phyloP scores from a whole-genome alignment of 2,797 vertebrate genomes.

The Siniperca undulata region DNA sequence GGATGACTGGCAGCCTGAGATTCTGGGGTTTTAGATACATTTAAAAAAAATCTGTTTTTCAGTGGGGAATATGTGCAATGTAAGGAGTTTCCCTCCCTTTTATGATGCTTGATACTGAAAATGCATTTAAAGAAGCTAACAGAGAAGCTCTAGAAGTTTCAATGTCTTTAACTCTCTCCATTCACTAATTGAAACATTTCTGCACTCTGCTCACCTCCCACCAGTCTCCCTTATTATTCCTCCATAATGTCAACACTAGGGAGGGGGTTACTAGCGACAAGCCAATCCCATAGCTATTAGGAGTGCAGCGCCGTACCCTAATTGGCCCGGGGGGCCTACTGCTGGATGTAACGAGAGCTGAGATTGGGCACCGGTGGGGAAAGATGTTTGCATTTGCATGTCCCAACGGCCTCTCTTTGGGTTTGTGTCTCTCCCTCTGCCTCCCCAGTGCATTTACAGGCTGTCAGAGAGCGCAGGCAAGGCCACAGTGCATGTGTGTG shows the following conservation, averaged over 20 bases:
- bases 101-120: neutral
- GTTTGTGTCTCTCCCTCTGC: slow-evolving; percentile 7
- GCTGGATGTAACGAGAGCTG: slow-evolving; percentile 69
- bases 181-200: slow-evolving; percentile 62
- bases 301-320: slow-evolving; percentile 42
- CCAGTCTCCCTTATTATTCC: slow-evolving; percentile 46
- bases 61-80: neutral
- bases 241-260: slow-evolving; percentile 45
- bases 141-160: neutral
- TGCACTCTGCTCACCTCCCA: slow-evolving; percentile 38
- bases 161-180: slow-evolving; percentile 3
- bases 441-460: slow-evolving; percentile 23
- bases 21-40: neutral
- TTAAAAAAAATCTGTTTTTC: too few species aligned
- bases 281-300: slow-evolving; percentile 39
- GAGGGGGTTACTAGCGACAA: neutral
- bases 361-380: slow-evolving; percentile 60
- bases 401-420: slow-evolving; percentile 35
- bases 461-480: slow-evolving; percentile 16
- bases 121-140: neutral
- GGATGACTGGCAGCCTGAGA: neutral
- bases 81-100: neutral
- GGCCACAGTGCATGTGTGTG: slow-evolving; percentile 8
- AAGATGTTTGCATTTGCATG: slow-evolving; percentile 57
- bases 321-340: slow-evolving; percentile 55